A percentile compares a stretch with the other conserved stretches of the same genome.
phyloP scores from a whole-genome alignment of 2,797 vertebrate genomes.

The Peromyscus attwateri region DNA sequence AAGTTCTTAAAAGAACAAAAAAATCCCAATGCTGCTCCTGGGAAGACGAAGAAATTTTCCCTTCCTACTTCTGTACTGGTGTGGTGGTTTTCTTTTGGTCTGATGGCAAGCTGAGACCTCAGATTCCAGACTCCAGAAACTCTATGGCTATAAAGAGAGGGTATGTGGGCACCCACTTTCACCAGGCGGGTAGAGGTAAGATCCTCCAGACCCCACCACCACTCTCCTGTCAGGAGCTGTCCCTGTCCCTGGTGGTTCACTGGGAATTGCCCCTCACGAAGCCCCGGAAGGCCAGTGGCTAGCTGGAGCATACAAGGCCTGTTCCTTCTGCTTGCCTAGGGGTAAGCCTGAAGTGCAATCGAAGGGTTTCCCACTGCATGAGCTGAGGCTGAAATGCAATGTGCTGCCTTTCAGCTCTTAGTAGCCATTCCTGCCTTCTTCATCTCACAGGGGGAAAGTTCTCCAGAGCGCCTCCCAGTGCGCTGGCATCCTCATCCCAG shows the following conservation, averaged over 20 bases:
- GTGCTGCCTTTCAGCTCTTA: background rate
- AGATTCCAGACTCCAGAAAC: background rate
- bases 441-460: background rate
- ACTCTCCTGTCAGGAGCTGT: background rate
- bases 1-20: no score
- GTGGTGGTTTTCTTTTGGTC: background rate
- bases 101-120: background rate
- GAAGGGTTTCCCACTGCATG: background rate
- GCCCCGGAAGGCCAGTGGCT: background rate
- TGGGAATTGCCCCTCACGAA: background rate
- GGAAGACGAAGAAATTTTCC: background rate
- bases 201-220: background rate
- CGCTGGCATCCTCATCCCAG: background rate
- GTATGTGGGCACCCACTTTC: background rate
- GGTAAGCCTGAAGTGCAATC: background rate
- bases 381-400: background rate
- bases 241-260: background rate
- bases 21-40: background rate
- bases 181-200: background rate
- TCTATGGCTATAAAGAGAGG: background rate
- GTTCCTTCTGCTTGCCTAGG: background rate
- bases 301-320: background rate
- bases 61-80: background rate
- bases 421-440: background rate
- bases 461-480: background rate